These are phyloP conservation scores for Bucorvus abyssinicus DNA, from an alignment of 2,797 vertebrate genomes.

Conservation along the genomic window DNA sequence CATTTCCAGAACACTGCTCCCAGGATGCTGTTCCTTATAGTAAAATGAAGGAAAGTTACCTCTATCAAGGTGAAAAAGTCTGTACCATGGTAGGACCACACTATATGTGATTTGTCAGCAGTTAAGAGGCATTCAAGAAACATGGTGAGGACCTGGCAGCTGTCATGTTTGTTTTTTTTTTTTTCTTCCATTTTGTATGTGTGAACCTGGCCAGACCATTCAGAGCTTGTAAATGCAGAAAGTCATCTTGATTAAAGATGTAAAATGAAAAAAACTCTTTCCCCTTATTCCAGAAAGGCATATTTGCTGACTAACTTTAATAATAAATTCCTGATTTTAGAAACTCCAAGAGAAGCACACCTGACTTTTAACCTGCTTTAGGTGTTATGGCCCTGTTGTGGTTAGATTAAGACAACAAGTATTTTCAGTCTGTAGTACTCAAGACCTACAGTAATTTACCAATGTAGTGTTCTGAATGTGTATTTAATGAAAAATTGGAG, in stretches of 20 bases:
- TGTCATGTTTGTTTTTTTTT: not conserved
- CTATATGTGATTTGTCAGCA: not conserved
- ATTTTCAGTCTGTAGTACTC: not conserved
- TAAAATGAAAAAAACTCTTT: not conserved
- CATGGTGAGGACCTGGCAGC: not conserved
- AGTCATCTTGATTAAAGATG: not conserved
- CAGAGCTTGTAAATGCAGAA: not conserved
- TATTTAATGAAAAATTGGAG: not conserved
- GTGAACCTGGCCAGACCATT: not conserved
- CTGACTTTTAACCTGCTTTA: not conserved
- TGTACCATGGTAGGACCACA: not conserved
- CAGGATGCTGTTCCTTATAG: not conserved
- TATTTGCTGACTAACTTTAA: not conserved
- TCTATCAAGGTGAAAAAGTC: not conserved
- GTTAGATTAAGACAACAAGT: not conserved
- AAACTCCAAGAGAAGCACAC: not conserved
- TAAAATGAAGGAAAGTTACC: not conserved
- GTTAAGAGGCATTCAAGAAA: not conserved
- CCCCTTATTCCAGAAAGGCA: not conserved
- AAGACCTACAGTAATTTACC: not conserved
- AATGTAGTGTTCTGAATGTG: not conserved
- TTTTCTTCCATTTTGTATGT: not conserved
- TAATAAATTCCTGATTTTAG: not conserved
- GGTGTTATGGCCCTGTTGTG: not conserved
- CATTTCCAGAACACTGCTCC: not conserved